These are phyloP conservation scores for Ceratotherium simum DNA, from an alignment of 2,113 vertebrate genomes.

Conservation along the genomic window DNA sequence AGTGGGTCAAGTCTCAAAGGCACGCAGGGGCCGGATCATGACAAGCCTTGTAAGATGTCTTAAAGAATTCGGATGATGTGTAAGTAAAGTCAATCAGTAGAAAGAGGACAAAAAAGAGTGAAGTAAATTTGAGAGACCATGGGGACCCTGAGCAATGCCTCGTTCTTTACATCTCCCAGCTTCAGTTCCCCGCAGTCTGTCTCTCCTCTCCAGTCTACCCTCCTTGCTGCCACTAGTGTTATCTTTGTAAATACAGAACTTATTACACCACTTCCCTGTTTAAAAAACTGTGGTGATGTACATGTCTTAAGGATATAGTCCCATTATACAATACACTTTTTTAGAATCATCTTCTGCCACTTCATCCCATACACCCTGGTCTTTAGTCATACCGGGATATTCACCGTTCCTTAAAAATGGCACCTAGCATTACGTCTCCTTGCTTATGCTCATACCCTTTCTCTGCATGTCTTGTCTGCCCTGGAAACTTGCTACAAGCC, in stretches of 20 bases:
- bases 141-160: no score
- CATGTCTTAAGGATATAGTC: not conserved
- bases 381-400: not conserved
- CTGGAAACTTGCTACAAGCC: not conserved
- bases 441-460: not conserved
- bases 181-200: not conserved
- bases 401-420: not conserved
- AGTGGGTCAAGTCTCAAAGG: not conserved
- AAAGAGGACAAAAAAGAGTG: not conserved
- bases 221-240: not conserved
- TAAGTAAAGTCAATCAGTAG: not conserved
- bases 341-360: not conserved
- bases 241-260: not conserved
- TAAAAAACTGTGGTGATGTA: not conserved
- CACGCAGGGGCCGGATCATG: not conserved
- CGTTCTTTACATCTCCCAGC: not conserved
- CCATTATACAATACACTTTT: not conserved
- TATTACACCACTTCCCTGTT: not conserved
- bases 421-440: not conserved
- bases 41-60: not conserved
- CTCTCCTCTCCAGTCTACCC: not conserved
- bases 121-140: not conserved
- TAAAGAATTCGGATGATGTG: not conserved
- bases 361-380: not conserved
- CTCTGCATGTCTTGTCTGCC: not conserved